Evolutionary conservation across 2,113 vertebrate genomes (phyloP).

Genomic region (Siniperca knerii): DNA sequence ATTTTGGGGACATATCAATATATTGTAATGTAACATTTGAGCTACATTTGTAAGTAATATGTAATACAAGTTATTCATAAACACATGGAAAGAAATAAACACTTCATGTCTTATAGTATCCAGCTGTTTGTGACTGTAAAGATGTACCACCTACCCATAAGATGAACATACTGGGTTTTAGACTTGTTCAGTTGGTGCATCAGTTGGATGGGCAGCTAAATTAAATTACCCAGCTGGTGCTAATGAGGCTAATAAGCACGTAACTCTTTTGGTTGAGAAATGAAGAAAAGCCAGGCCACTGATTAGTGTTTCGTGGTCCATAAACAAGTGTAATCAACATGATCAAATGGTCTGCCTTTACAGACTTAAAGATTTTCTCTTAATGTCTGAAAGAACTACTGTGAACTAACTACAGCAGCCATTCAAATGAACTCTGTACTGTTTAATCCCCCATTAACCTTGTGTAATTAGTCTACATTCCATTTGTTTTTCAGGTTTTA

Average conservation of each 20-base stretch:
- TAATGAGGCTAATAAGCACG: constrained; percentile 5
- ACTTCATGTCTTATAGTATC: background rate
- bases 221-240: background rate
- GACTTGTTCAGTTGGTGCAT: background rate
- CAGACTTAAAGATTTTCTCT: constrained; percentile 21
- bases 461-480: constrained; percentile 53
- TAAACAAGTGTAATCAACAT: background rate
- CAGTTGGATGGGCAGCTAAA: background rate
- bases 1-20: background rate
- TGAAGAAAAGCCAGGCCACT: background rate
- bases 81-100: background rate
- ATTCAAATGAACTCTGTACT: constrained; percentile 34
- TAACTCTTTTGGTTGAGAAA: background rate
- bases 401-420: constrained; percentile 11
- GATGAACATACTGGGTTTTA: background rate
- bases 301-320: background rate
- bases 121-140: background rate
- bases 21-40: background rate
- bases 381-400: constrained; percentile 17
- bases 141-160: background rate
- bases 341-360: constrained; percentile 10
- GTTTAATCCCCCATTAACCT: constrained; percentile 58
- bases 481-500: constrained; percentile 37
- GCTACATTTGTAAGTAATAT: background rate
- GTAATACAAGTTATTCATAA: background rate